Conservation (phyloP, 2,113 vertebrate species). For the Edolisoma coerulescens region DNA sequence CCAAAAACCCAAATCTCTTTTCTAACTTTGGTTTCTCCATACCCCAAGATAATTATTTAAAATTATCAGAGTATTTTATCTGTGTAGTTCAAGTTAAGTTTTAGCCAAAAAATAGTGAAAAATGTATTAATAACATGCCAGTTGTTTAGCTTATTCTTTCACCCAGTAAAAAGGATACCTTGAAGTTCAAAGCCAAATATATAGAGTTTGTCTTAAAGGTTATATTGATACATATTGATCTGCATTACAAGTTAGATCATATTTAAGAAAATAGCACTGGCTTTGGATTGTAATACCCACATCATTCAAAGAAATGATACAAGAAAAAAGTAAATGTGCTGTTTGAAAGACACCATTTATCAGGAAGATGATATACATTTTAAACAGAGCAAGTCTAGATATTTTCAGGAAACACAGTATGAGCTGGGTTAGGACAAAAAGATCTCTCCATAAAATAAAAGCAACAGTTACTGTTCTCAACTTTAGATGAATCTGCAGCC, state of each 20-base stretch:
- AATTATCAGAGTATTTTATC: background rate
- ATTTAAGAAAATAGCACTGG: background rate
- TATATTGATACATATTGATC: conserved; percentile 10
- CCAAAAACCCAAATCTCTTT: background rate
- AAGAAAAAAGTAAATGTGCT: background rate
- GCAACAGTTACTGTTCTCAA: background rate
- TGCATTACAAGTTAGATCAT: background rate
- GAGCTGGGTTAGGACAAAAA: background rate
- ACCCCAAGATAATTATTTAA: background rate
- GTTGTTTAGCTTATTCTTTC: background rate
- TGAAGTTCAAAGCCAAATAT: conserved; percentile 10
- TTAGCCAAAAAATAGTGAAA: background rate
- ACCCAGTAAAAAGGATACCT: background rate
- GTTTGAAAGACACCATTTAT: background rate
- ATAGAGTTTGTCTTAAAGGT: background rate
- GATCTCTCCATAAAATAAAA: background rate
- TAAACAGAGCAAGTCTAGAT: background rate
- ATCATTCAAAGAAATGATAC: background rate
- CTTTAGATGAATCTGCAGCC: background rate
- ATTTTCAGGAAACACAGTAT: background rate
- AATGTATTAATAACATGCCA: background rate
- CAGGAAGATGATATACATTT: background rate
- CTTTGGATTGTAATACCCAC: background rate
- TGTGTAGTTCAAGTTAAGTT: background rate
- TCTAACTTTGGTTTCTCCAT: conserved; percentile 1